These are phyloP conservation scores for Andrena bicolor DNA, from an alignment of 2,888 invertebrate species.

Conservation along the genomic window DNA sequence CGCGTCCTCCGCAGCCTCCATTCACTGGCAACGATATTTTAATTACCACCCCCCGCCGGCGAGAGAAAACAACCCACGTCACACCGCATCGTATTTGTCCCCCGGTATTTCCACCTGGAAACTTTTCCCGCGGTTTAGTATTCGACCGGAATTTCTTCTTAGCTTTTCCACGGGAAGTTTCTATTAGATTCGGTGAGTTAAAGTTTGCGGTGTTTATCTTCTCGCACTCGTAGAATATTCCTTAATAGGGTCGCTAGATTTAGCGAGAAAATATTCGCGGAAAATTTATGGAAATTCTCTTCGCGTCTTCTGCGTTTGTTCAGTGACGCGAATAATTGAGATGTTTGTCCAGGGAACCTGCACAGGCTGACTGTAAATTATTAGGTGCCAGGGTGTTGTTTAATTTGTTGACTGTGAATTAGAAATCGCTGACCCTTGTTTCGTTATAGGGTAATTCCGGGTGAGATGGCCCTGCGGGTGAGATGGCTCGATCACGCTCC, in stretches of 20 bases:
- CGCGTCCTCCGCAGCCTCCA: not conserved
- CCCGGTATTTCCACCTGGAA: not conserved
- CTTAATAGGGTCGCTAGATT: conserved; percentile 27
- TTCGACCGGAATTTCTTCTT: conserved; percentile 30
- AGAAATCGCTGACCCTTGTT: too few relatives aligned
- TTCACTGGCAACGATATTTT: conserved; percentile 45
- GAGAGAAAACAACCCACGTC: not conserved
- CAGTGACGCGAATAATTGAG: conserved; percentile 3
- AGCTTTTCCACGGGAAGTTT: conserved; percentile 17
- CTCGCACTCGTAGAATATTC: not conserved
- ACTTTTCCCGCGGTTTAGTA: conserved; percentile 21
- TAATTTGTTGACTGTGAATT: too few relatives aligned
- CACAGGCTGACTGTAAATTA: not conserved
- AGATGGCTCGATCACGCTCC: too few relatives aligned
- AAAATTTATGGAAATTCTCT: not conserved
- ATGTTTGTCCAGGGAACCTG: not conserved
- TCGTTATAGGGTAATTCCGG: too few relatives aligned
- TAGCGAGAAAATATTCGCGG: conserved; percentile 18
- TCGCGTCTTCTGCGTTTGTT: not conserved
- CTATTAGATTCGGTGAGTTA: conserved; percentile 2
- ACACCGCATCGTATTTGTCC: not conserved
- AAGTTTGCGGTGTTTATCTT: conserved; percentile 32
- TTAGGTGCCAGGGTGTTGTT: not conserved
- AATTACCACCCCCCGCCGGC: conserved; percentile 33
- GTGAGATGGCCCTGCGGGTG: too few relatives aligned